These are phyloP conservation scores for Zophobas atratus DNA, from an alignment of 1,140 invertebrate species.

Conservation along the genomic window DNA sequence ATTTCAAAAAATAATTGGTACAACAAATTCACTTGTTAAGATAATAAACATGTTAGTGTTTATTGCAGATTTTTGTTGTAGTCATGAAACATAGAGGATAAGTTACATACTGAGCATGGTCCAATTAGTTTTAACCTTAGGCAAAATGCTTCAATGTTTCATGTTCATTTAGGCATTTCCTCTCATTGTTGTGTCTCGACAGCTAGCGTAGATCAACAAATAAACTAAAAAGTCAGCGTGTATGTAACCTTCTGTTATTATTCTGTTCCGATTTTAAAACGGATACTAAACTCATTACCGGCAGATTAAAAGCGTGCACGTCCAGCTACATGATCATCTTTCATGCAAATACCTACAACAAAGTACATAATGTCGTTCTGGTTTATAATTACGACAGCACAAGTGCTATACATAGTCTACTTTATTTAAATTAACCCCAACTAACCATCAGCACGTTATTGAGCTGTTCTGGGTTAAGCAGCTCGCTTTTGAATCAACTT, in stretches of 20 bases:
- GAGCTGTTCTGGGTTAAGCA: neutral
- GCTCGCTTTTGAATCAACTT: neutral
- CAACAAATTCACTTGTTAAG: no score
- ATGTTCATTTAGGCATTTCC: no score
- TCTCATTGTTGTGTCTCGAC: no score
- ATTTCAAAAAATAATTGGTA: no score
- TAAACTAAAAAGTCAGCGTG: neutral
- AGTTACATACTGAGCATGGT: no score
- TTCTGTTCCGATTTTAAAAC: neutral
- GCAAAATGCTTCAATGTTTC: no score
- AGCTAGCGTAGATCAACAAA: neutral
- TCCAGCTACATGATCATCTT: slow-evolving; percentile 4
- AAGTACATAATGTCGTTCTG: neutral
- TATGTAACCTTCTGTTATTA: neutral
- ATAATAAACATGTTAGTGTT: no score
- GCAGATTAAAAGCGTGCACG: neutral
- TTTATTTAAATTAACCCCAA: slow-evolving; percentile 7
- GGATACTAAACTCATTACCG: no score
- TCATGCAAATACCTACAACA: neutral
- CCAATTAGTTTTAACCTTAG: no score
- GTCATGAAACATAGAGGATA: no score
- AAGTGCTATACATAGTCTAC: neutral
- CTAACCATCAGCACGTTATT: neutral
- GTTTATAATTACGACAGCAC: slow-evolving; percentile 4
- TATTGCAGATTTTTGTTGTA: no score